Evolutionary conservation across 1,140 invertebrate genomes (phyloP), one percentile per base, ranked within the genome.

Genomic region (Aphelinus atriplicis): DNA sequence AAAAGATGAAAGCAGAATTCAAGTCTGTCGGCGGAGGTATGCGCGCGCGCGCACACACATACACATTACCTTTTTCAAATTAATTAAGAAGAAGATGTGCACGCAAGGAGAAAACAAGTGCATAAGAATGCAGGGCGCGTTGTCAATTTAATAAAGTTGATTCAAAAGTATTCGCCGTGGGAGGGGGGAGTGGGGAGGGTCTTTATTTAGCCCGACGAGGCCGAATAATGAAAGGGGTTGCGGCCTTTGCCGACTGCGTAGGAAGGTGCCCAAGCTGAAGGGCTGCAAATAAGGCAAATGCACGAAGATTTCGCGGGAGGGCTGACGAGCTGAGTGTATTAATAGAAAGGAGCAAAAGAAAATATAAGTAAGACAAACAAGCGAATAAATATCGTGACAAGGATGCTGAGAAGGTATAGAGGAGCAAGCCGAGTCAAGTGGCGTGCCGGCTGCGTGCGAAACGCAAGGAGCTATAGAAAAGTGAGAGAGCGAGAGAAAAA

Each of bases 121-220:
- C 68, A 60, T 43, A 26, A 26, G 26, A 26, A 26, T 48, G 51
- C 74, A 78, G 77, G 63, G 75, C 73, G 77, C 69, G 80, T 80
- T 80, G 81, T 86, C 85, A 83, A 87, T 84, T 86, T 88, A 87
- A 87, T 86, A 86, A 85, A 85, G 84, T 83, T 85, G 82, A 84
- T 83, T 81, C 80, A 80, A 84, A 85, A 82, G 81, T 83, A 79
- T 83, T 81, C 81, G 84, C 86, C 84, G 84, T 26, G 26, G 26
- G 26, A 26, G 26, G 26, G 86, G 9, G 43, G 65, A 10, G 43
- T 66, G 26, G 50, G 53, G 3, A 45, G 43, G 50, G 2, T 86
- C 84, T 81, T 81, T 80, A 82, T 82, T 81, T 82, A 78, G 71
- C 75, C 74, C 79, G 68, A 78, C 42, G 62, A 64, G 46, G 6